Conservation (phyloP, 1,140 invertebrate genomes). For the Grapholita molesta region DNA sequence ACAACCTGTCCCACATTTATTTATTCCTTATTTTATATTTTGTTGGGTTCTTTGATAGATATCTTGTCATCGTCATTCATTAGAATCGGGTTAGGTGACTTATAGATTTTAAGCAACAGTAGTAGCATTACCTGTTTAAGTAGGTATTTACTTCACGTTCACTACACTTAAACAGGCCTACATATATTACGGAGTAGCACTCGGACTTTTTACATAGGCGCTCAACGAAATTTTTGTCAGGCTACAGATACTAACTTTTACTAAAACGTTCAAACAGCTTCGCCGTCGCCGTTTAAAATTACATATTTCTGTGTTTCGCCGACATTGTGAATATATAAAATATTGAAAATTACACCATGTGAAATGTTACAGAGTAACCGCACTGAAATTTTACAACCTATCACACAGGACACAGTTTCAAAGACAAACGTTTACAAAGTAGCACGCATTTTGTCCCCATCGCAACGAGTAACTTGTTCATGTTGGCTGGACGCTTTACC, state of each 20-base stretch:
- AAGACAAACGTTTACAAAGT: not conserved
- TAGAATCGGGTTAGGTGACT: not conserved
- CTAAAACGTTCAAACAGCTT: not conserved
- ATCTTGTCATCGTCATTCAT: too few relatives aligned
- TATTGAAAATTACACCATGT: too few relatives aligned
- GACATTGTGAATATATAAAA: too few relatives aligned
- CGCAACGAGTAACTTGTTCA: not conserved
- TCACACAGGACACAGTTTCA: too few relatives aligned
- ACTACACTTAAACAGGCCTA: not conserved
- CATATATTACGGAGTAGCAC: not conserved
- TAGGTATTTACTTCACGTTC: not conserved
- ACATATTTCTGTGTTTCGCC: too few relatives aligned
- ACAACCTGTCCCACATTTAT: too few relatives aligned
- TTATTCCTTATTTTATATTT: too few relatives aligned
- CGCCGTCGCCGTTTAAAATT: not conserved
- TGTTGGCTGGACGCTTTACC: not conserved
- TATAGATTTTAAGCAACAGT: not conserved
- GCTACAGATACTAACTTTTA: not conserved
- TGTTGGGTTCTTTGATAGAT: too few relatives aligned
- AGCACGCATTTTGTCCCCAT: not conserved
- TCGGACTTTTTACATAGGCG: not conserved
- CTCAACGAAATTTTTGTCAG: not conserved
- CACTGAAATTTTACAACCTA: too few relatives aligned
- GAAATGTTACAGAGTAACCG: too few relatives aligned
- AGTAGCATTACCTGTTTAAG: not conserved